phyloP scores from a whole-genome alignment of 2,888 invertebrate genomes.

The Oligia strigilis region DNA sequence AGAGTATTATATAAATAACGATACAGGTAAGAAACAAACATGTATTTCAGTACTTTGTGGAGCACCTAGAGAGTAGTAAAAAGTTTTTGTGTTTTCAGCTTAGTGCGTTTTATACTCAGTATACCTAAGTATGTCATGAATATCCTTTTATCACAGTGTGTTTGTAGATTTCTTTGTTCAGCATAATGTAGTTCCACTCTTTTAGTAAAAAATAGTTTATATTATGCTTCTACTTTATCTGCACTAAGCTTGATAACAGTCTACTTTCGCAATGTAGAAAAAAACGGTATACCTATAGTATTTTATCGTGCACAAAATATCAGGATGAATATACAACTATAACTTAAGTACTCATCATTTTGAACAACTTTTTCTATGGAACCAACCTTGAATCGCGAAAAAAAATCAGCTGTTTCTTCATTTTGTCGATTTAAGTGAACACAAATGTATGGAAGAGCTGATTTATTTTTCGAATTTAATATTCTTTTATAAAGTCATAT shows the following conservation, averaged over 20 bases:
- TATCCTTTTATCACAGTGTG: slow-evolving; percentile 31
- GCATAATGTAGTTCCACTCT: background rate
- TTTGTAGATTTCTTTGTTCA: slow-evolving; percentile 15
- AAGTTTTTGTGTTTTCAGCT: slow-evolving; percentile 6
- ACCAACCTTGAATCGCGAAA: too few relatives aligned
- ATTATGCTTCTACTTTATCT: background rate
- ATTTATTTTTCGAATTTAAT: background rate
- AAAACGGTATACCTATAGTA: background rate
- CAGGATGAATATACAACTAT: background rate
- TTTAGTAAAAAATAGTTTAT: background rate
- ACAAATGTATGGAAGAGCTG: too few relatives aligned
- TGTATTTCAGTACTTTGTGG: background rate
- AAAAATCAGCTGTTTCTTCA: too few relatives aligned
- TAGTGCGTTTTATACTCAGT: slow-evolving; percentile 22
- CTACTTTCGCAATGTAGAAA: background rate
- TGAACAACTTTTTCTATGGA: too few relatives aligned
- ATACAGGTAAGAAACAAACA: slow-evolving; percentile 73
- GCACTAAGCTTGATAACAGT: background rate
- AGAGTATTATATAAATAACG: slow-evolving; percentile 84
- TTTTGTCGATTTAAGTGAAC: too few relatives aligned
- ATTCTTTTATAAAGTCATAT: background rate
- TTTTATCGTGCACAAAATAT: background rate
- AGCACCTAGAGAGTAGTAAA: background rate
- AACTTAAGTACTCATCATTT: background rate
- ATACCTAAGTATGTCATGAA: slow-evolving; percentile 4